Conservation (phyloP, 2,888 invertebrate species). For the Polyommatus icarus region DNA sequence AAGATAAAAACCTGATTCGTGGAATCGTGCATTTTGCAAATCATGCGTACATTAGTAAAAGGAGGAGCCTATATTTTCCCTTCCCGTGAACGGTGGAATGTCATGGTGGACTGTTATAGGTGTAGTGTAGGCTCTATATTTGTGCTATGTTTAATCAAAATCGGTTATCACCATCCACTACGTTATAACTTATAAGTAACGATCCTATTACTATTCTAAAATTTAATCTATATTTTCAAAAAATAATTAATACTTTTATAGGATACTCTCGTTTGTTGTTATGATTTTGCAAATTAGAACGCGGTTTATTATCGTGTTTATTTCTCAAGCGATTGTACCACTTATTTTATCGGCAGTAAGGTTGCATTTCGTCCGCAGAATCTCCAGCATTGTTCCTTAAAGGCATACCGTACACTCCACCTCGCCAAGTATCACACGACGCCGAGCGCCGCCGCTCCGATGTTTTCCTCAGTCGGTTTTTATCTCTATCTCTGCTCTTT, state of each 20-base stretch:
- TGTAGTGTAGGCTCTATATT: too few species aligned
- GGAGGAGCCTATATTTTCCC: neutral
- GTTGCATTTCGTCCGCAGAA: constrained; percentile 33
- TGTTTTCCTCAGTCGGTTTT: constrained; percentile 70
- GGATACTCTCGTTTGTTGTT: constrained; percentile 43
- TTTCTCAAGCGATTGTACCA: constrained; percentile 30
- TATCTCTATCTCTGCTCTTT: constrained; percentile 75
- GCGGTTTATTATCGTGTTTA: constrained; percentile 34
- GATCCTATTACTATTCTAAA: neutral
- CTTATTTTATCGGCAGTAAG: constrained; percentile 16
- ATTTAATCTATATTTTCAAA: neutral
- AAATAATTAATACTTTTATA: constrained; percentile 17
- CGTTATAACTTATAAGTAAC: neutral
- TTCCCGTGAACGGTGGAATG: neutral
- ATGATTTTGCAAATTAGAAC: constrained; percentile 45
- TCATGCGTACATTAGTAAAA: too few species aligned
- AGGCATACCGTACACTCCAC: constrained; percentile 39
- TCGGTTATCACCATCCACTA: too few species aligned
- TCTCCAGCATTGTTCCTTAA: constrained; percentile 39
- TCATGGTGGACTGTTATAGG: too few species aligned
- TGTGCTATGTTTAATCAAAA: too few species aligned
- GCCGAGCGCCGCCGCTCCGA: constrained; percentile 47
- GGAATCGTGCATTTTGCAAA: neutral
- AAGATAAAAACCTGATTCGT: neutral
- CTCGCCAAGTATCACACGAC: constrained; percentile 42